Base-by-base conservation (phyloP, 2,888 invertebrate species). In the Margaritifera margaritifera region DNA sequence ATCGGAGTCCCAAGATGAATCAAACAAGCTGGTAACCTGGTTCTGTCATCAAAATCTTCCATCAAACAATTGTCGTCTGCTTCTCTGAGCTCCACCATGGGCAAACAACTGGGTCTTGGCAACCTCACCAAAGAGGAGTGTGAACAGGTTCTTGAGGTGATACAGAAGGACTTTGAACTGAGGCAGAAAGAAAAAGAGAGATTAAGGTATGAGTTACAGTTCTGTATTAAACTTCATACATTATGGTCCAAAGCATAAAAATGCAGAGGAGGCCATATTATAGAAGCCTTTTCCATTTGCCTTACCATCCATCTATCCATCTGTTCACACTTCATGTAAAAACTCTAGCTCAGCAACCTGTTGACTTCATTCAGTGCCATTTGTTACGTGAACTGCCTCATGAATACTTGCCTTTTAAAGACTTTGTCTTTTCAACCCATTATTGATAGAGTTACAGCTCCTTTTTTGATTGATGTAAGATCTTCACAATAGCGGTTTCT, bases 111-210 rank as follows among this genome's bases (percentile, higher is more conserved):
- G 75, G 85, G 86, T 71, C 70, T 88, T 62, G 74, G 80, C 11
- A 84, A 87, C 64, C 72, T 89, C 60, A 78, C 84, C 0, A 84
- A 87, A 55, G 87, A 87, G 54, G 89, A 89, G 68, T 86, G 86
- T 63, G 85, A 88, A 63, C 72, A 79, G 58, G 85, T 89, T 8
- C 78, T 89, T 50, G 74, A 83, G 55, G 89, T 89, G 20, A 79
- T 89, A 11, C 86, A 89, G 80, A 84, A 87, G 66, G 89, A 89
- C 71, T 88, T 88, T 63, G 83, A 86, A 59, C 72, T 89, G 20
- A 77, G 89, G 24, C 83, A 87, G 76, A 73, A 80, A 31, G 89
- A 89, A 66, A 82, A 82, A 70, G 79, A 82, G 50, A 72, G 88
- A 69, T 66, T 89, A 8, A 79, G 75, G 89, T 89, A 75, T 69